Evolutionary conservation across 2,888 invertebrate species (phyloP), one percentile per base, ranked within the genome.

Genomic region (Drosophila pseudotalamancana): DNA sequence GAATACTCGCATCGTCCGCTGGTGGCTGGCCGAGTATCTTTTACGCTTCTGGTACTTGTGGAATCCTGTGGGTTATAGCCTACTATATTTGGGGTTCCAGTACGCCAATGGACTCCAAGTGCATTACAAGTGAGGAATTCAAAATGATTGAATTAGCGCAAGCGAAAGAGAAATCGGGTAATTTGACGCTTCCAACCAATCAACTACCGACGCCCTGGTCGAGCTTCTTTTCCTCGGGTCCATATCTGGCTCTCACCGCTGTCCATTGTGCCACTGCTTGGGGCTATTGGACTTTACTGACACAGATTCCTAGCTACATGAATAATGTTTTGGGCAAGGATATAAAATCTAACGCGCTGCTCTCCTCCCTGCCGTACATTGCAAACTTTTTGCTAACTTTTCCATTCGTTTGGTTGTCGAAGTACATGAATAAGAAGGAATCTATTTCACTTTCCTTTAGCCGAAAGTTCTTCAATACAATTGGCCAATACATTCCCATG

Each of bases 231-330:
- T 95, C 94, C 0, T 96, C 96, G 0, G 82, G 94, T 32, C 96
- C 97, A 0, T 95, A 97, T 87, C 94, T 95, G 93, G 94, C 96
- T 0, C 92, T 94, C 95, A 0, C 92, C 96, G 18, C 90, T 0
- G 94, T 94, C 0, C 96, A 97, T 85, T 93, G 88, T 93, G 94
- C 73, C 94, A 95, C 0, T 95, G 96, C 61, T 88, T 95, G 96
- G 93, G 96, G 96, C n/a, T 96, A 95, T 90, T 97, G 96, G 95
- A 96, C 96, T 8, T 91, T 97, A 21, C 92, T 97, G 1, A 96
- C 96, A 0, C 95, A 97, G 90, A 95, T 96, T 87, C 97, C 97
- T 0, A 94, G 94, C 0, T 97, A 96, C 88, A 95, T 97, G 94
- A 94, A 93, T 68, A 93, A 93, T 45, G 94, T 96, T 4, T 92